Conservation (phyloP, 2,113 vertebrate genomes). For the Meriones unguiculatus region DNA sequence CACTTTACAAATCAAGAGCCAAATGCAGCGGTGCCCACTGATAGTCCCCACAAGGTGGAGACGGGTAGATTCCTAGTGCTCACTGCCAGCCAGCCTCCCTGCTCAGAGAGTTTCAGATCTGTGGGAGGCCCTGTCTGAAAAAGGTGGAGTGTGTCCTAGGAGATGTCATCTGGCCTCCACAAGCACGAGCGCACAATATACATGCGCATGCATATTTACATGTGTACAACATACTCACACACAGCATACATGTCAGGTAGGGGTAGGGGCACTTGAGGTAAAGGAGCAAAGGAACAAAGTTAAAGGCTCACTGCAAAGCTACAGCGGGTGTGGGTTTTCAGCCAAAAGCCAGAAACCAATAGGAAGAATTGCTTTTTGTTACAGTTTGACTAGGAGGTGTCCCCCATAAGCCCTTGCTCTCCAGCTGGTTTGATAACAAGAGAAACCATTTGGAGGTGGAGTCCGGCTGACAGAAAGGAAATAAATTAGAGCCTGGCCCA, state of each 20-base stretch:
- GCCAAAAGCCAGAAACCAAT: background rate
- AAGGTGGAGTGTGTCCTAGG: background rate
- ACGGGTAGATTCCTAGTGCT: background rate
- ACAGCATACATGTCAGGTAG: background rate
- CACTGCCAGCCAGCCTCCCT: background rate
- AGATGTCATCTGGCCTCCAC: background rate
- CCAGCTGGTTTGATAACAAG: background rate
- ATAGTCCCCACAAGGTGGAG: background rate
- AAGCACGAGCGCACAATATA: no score
- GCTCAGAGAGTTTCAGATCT: background rate
- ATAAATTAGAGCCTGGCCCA: background rate
- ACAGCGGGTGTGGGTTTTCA: background rate
- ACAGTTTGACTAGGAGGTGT: background rate
- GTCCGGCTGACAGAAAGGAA: background rate
- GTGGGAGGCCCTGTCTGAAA: background rate
- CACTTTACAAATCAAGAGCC: background rate
- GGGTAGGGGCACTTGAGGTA: background rate
- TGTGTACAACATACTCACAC: background rate
- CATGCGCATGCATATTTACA: background rate
- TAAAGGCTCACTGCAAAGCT: background rate
- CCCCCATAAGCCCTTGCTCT: background rate
- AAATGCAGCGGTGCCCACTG: rapidly evolving
- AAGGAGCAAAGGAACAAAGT: background rate
- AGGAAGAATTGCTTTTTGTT: background rate
- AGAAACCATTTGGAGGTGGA: background rate